These are phyloP conservation scores for Calameuta idolon DNA, from an alignment of 2,888 invertebrate species.

Conservation along the genomic window DNA sequence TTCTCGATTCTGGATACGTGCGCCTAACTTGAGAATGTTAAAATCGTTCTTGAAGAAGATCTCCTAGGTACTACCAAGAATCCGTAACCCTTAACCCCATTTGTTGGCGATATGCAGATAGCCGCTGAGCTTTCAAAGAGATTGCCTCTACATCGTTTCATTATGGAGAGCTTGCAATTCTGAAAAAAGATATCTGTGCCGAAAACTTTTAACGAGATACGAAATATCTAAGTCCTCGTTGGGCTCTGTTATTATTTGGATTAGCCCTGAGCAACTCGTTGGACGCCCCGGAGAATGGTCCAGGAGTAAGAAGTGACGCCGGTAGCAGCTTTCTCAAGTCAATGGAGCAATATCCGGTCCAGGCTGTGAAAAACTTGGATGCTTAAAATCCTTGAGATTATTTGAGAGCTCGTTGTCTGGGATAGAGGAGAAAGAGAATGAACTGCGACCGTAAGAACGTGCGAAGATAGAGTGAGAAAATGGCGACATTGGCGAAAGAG, in stretches of 20 bases:
- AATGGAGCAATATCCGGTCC: slow-evolving; percentile 22
- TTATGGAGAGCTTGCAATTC: not conserved
- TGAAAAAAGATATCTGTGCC: not conserved
- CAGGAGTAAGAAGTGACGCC: not conserved
- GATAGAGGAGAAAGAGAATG: not conserved
- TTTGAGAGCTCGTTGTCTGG: slow-evolving; percentile 8
- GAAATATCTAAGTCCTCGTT: not conserved
- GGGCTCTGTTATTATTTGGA: not conserved
- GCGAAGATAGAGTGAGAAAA: not conserved
- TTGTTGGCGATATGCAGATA: not conserved
- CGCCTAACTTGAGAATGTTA: not conserved
- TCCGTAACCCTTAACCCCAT: not conserved
- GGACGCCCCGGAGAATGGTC: not conserved
- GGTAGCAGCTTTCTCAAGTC: slow-evolving; percentile 6
- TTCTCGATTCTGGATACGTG: not conserved
- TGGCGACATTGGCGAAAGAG: not conserved
- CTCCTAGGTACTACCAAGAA: not conserved
- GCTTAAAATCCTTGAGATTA: slow-evolving; percentile 24
- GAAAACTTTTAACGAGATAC: not conserved
- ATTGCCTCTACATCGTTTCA: not conserved
- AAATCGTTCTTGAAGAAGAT: not conserved
- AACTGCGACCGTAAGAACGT: not conserved
- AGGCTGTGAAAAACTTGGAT: slow-evolving; percentile 17
- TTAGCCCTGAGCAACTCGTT: not conserved
- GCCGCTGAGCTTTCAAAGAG: not conserved